phyloP scores from a whole-genome alignment of 2,797 vertebrate species.

The Micrastur ruficollis region DNA sequence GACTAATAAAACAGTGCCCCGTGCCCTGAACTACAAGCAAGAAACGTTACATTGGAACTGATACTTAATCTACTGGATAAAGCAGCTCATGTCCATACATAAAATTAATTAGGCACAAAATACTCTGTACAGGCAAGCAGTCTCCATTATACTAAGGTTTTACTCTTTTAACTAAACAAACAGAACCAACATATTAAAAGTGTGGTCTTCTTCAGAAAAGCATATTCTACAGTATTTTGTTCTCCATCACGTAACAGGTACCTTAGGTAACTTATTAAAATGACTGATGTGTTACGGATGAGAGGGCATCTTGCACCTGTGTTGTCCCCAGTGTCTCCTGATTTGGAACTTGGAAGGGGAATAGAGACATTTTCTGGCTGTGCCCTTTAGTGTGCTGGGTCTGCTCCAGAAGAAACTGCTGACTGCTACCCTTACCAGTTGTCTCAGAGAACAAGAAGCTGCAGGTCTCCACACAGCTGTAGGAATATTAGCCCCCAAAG shows the following conservation, averaged over 20 bases:
- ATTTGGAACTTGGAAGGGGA: neutral
- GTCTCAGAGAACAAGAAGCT: neutral
- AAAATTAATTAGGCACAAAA: slow-evolving; percentile 48
- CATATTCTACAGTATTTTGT: neutral
- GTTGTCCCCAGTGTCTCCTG: neutral
- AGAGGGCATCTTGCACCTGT: neutral
- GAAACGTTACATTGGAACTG: neutral
- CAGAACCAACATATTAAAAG: neutral
- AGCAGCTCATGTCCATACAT: neutral
- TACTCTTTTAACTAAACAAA: neutral
- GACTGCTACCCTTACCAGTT: neutral
- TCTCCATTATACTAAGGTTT: neutral
- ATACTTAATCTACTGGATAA: slow-evolving; percentile 34
- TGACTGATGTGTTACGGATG: neutral
- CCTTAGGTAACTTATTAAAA: neutral
- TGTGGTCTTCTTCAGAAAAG: neutral
- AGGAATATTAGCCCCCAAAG: neutral
- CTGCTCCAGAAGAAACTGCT: neutral
- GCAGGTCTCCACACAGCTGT: neutral
- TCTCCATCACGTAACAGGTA: neutral
- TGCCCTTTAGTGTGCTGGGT: neutral
- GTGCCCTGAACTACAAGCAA: neutral
- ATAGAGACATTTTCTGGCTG: neutral
- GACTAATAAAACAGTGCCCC: neutral
- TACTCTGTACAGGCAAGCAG: neutral